These are phyloP conservation scores for Drosophila lowei DNA, from an alignment of 1,140 invertebrate genomes.

Conservation along the genomic window DNA sequence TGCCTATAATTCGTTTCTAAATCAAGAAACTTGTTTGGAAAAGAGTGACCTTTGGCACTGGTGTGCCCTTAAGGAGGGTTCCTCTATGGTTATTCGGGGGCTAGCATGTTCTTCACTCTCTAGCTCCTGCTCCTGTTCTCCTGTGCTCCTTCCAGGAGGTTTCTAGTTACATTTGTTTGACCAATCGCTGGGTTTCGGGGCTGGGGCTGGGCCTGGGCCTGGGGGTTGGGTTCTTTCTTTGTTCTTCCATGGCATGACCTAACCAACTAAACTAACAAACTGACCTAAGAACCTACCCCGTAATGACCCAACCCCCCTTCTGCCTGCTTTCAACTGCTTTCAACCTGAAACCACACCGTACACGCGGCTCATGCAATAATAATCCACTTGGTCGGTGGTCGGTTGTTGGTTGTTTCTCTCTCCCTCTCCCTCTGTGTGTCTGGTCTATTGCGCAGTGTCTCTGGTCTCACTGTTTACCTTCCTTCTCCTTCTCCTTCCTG, in stretches of 20 bases:
- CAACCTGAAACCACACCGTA: constrained; percentile 48
- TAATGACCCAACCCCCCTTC: neutral
- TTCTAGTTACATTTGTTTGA: too few relatives aligned
- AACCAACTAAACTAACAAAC: constrained; percentile 47
- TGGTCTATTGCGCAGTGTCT: constrained; percentile 47
- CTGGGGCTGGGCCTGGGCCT: too few relatives aligned
- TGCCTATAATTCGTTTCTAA: too few relatives aligned
- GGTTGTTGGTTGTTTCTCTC: too few relatives aligned
- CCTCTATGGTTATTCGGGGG: neutral
- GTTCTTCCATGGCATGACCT: constrained; percentile 41
- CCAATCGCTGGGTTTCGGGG: too few relatives aligned
- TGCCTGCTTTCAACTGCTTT: constrained; percentile 26
- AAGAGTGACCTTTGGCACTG: too few relatives aligned
- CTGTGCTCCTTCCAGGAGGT: too few relatives aligned
- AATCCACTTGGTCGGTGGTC: too few relatives aligned
- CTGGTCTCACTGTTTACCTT: constrained; percentile 20
- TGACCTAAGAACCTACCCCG: constrained; percentile 40
- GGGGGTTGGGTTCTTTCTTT: constrained; percentile 11
- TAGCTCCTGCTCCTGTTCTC: too few relatives aligned
- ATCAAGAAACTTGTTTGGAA: too few relatives aligned
- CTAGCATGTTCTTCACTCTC: too few relatives aligned
- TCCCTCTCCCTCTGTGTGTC: constrained; percentile 14
- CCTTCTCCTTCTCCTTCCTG: constrained; percentile 20
- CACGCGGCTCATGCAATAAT: constrained; percentile 29
- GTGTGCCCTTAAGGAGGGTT: neutral